Percentiles rank a stretch among this genome's conserved stretches.
Evolutionary conservation across 2,797 vertebrate genomes (phyloP).

Genomic region (Dipus sagitta): DNA sequence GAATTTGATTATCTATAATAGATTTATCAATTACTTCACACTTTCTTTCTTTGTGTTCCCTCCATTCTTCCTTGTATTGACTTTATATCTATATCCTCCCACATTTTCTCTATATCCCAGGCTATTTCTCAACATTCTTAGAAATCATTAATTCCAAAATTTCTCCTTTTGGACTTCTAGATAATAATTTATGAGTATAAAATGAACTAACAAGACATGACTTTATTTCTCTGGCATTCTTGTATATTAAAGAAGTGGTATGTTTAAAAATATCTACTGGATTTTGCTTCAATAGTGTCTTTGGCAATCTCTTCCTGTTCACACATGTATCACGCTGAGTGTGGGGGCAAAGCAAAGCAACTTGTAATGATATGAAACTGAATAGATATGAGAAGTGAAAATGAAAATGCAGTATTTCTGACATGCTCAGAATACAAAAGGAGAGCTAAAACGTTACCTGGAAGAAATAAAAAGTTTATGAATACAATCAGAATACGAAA

Average conservation of each 20-base stretch:
- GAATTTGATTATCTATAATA: background rate
- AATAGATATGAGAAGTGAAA: background rate
- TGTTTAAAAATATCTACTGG: background rate
- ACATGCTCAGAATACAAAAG: background rate
- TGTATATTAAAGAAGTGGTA: background rate
- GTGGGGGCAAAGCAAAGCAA: background rate
- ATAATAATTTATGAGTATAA: background rate
- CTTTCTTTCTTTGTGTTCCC: background rate
- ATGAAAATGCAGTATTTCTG: background rate
- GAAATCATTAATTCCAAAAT: background rate
- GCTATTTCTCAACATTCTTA: background rate
- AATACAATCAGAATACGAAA: background rate
- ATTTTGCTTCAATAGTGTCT: background rate
- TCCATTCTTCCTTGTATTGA: background rate
- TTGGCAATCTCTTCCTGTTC: background rate
- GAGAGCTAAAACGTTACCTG: background rate
- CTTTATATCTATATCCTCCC: background rate
- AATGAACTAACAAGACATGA: background rate
- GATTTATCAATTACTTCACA: background rate
- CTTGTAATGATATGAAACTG: background rate
- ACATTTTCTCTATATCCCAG: background rate
- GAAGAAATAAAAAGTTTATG: background rate
- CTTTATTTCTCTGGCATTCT: background rate
- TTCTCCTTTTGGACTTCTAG: background rate
- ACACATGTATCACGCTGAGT: background rate